Evolutionary conservation across 2,113 vertebrate genomes (phyloP), one percentile per base, ranked within the genome.

Genomic region (Actenoides hombroni): DNA sequence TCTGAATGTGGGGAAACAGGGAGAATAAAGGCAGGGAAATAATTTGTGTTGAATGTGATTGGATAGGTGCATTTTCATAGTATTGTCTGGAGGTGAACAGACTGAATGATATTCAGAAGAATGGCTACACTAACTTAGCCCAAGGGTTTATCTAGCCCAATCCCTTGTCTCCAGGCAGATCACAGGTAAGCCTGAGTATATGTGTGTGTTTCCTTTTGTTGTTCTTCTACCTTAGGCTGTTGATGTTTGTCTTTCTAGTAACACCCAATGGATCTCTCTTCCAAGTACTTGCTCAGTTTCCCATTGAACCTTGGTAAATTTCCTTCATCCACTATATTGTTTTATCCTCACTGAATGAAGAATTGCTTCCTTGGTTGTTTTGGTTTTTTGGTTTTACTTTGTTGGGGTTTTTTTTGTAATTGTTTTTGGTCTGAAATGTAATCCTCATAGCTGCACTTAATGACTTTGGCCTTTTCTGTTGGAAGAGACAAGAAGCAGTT

Each of bases 341-440:
- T 88, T 88, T 51, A 12, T 82, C 23, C 20, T 82, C 33, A 29
- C 2, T 68, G 9, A 49, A 11, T 63, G 42, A 80, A 81, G 9
- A 86, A 81, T n/a, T 59, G 4, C 0, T 77, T 59, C 39, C 11
- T 76, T 65, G 42, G 8, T 5, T 46, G 37, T 69, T 83, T 48
- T 26, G 3, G 2, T 2, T 21, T 19, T 40, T 77, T 4, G 3
- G n/a, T 5, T 48, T 51, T 29, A 2, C 2, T 2, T 31, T 20
- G 11, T 2, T 5, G 42, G 25, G 24, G 10, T 24, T 49, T 23
- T 53, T 56, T 31, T 31, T 56, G 18, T 35, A 39, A 56, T 79
- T 56, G 28, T 40, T 70, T 71, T 56, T 33, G 3, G 2, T 2
- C 21, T 44, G 40, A 81, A 88, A 63, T 5, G 28, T 54, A 81